Percentiles rank a stretch among this genome's conserved stretches.
Evolutionary conservation across 2,113 vertebrate genomes (phyloP).

Genomic region (Carassius gibelio): DNA sequence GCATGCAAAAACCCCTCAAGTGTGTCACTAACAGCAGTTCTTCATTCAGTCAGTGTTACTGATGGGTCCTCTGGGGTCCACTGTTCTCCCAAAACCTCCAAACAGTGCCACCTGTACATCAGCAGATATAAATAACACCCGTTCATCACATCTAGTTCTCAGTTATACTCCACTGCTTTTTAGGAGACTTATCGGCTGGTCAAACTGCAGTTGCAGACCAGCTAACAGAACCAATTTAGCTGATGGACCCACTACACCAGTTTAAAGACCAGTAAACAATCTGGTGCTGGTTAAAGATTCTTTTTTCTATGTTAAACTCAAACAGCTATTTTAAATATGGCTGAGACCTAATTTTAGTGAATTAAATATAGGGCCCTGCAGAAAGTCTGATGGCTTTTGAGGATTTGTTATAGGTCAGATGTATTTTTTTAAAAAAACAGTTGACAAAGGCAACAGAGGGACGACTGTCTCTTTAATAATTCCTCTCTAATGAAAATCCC

Average conservation of each 20-base stretch:
- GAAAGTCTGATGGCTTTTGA: background rate
- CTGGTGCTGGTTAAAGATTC: background rate
- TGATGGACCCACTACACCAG: background rate
- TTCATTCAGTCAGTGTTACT: background rate
- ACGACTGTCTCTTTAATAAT: slow-evolving; percentile 60
- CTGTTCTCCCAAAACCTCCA: background rate
- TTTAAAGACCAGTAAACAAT: background rate
- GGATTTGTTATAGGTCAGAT: background rate
- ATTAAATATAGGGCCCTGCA: background rate
- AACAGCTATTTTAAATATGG: too few species aligned
- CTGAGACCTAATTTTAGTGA: background rate
- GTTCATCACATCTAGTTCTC: background rate
- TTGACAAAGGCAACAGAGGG: background rate
- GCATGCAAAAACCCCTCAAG: slow-evolving; percentile 6
- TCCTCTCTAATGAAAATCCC: slow-evolving; percentile 51
- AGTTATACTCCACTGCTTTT: too few species aligned
- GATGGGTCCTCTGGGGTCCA: background rate
- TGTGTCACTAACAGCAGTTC: background rate
- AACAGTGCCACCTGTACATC: background rate
- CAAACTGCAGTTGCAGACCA: background rate
- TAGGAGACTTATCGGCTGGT: background rate
- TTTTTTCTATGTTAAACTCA: background rate
- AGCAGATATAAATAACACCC: background rate
- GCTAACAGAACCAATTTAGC: background rate
- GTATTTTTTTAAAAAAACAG: background rate